Evolutionary conservation across 2,113 vertebrate species (phyloP).

Genomic region (Bubo blakistoni): DNA sequence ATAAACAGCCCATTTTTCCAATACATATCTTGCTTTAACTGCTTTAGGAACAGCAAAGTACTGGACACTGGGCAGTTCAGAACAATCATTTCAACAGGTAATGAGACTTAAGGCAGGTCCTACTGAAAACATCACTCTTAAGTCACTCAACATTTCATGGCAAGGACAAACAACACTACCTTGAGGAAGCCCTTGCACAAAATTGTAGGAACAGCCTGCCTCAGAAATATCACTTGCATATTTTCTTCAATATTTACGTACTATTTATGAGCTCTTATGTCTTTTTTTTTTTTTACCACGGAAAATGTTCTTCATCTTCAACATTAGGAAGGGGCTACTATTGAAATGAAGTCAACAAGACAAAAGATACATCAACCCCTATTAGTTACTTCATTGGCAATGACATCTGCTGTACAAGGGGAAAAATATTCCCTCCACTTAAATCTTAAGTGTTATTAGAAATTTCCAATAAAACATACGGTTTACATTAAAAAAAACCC

Average conservation of each 20-base stretch:
- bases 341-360: not conserved
- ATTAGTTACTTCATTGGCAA: not conserved
- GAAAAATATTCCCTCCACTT: not conserved
- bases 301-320: not conserved
- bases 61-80: accelerated
- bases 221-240: accelerated
- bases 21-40: not conserved
- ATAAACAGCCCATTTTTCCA: not conserved
- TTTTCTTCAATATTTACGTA: not conserved
- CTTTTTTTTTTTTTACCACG: not conserved
- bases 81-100: not conserved
- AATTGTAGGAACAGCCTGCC: accelerated
- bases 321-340: not conserved
- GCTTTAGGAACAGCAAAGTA: not conserved
- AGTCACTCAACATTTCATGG: not conserved
- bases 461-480: not conserved
- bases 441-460: not conserved
- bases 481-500: not conserved
- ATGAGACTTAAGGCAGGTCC: not conserved
- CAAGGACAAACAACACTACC: not conserved
- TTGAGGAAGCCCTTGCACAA: not conserved
- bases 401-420: accelerated
- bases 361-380: not conserved
- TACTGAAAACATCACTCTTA: not conserved
- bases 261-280: accelerated